Evolutionary conservation across 2,113 vertebrate genomes (phyloP), one percentile per base, ranked within the genome.

Genomic region (Dromas ardeola): DNA sequence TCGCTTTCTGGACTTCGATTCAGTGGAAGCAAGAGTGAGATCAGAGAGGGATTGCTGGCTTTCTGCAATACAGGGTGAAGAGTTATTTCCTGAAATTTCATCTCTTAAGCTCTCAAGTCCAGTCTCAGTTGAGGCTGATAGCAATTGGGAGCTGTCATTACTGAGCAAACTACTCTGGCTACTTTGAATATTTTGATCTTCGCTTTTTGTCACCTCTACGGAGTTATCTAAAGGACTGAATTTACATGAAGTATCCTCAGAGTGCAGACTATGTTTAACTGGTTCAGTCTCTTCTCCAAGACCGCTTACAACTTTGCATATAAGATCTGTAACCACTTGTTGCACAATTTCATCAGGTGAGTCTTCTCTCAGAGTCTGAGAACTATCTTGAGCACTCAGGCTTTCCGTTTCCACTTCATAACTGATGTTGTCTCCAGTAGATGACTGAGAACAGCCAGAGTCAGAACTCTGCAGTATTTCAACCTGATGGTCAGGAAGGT

Each of bases 81-180:
- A 99, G 87, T 99, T 99, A 69, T 99, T 99, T 85, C 99, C 98
- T n/a, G 98, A 99, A 62, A 99, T 99, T 86, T 98, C 99, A 62
- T 99, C 99, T 78, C 94, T 97, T 94, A 98, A 95, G 50, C 98
- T 98, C 95, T 98, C 98, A 72, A 97, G 98, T 55, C 96, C 97
- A 52, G 89, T 96, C 70, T 98, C 98, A 18, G 93, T 96, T 36
- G 98, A 98, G 15, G 96, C 95, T 1, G 98, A 97, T 1, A 98
- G 90, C 86, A 98, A 95, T 3, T 95, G 98, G 43, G 97, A 93
- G 70, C 95, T 97, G 70, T 97, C 96, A 27, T 97, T 90, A 77
- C 92, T 97, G 34, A 96, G 89, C 69, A 97, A 93, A 93, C 92
- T 96, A 42, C 92, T 97, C n/a, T 97, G 97, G 56, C 93, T 96